Evolutionary conservation across 2,888 invertebrate species (phyloP).

Genomic region (Cerceris rybyensis): DNA sequence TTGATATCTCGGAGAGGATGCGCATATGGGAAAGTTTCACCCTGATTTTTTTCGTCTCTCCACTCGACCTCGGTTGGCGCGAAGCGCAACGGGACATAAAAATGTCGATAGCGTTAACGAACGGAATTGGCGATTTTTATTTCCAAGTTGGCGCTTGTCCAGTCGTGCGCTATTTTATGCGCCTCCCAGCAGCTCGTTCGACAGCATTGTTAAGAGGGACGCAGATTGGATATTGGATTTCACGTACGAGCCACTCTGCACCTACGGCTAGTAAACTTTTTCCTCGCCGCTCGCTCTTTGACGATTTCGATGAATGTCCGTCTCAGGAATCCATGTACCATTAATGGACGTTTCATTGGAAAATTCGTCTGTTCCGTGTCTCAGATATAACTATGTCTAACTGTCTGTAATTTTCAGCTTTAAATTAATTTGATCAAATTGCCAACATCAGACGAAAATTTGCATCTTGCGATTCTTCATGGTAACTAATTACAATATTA

Average conservation of each 20-base stretch:
- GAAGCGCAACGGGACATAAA: slow-evolving; percentile 55
- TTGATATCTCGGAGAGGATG: neutral
- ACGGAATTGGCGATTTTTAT: slow-evolving; percentile 69
- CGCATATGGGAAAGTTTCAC: slow-evolving; percentile 13
- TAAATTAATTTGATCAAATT: no score
- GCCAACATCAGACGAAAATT: no score
- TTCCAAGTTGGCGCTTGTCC: slow-evolving; percentile 68
- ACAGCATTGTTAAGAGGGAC: slow-evolving; percentile 65
- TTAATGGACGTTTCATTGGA: slow-evolving; percentile 34
- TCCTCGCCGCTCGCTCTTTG: neutral
- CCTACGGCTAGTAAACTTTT: slow-evolving; percentile 19
- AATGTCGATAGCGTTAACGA: slow-evolving; percentile 68
- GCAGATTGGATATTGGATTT: slow-evolving; percentile 69
- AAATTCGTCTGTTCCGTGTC: neutral
- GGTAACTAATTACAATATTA: no score
- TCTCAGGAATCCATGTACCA: slow-evolving; percentile 21
- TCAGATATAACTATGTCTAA: neutral
- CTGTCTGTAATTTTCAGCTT: neutral
- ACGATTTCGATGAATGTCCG: slow-evolving; percentile 9
- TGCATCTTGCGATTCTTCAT: no score
- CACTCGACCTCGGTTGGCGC: slow-evolving; percentile 30
- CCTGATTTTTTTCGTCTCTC: slow-evolving; percentile 41
- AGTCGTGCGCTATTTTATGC: slow-evolving; percentile 62
- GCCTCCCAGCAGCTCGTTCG: slow-evolving; percentile 56
- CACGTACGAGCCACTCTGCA: slow-evolving; percentile 43